These are phyloP conservation scores for Hydrocynus forskahlii DNA, from an alignment of 2,797 vertebrate genomes.

Conservation along the genomic window DNA sequence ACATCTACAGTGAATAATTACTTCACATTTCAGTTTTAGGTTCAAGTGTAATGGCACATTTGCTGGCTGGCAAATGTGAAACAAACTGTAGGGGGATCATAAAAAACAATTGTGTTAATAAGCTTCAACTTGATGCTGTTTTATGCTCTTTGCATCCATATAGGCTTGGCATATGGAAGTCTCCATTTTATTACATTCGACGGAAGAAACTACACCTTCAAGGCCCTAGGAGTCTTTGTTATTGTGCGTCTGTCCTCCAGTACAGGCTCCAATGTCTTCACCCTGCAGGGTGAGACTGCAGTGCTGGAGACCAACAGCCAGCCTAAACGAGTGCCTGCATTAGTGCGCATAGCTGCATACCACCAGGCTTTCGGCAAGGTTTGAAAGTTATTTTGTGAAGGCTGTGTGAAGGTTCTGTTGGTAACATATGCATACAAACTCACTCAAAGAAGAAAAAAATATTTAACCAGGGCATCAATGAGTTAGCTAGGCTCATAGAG, in stretches of 20 bases:
- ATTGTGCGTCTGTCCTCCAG: constrained; percentile 80
- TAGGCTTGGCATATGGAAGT: constrained; percentile 81
- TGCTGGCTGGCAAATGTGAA: background rate
- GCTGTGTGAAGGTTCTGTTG: background rate
- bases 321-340: constrained; percentile 69
- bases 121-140: no score
- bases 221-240: constrained; percentile 82
- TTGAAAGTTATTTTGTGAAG: constrained; percentile 39
- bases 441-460: background rate
- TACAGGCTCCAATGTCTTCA: constrained; percentile 83
- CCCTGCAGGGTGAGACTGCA: constrained; percentile 80
- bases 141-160: constrained; percentile 6
- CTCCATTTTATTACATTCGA: constrained; percentile 84
- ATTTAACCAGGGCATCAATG: background rate
- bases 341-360: constrained; percentile 81
- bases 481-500: background rate
- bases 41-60: background rate
- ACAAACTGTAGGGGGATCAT: background rate
- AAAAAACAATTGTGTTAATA: background rate
- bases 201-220: constrained; percentile 80
- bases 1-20: no score
- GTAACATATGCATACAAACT: background rate
- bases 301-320: constrained; percentile 62
- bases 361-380: constrained; percentile 85
- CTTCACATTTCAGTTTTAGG: background rate